Percentiles rank a stretch among this genome's conserved stretches.
Evolutionary conservation across 2,113 vertebrate species (phyloP).

Genomic region (Megaleporinus macrocephalus): DNA sequence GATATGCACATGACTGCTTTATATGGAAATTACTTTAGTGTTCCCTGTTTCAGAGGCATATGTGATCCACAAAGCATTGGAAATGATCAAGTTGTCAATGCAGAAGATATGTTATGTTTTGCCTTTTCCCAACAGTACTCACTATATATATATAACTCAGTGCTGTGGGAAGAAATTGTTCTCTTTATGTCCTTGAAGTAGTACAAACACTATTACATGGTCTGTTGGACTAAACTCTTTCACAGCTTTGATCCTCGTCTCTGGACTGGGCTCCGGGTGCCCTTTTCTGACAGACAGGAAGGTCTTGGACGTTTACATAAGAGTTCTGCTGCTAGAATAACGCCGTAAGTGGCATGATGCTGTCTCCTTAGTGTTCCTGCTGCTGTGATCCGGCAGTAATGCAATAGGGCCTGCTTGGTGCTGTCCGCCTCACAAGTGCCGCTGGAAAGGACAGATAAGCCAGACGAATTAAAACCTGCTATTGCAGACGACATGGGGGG

Average conservation of each 20-base stretch:
- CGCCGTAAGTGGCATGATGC: not conserved
- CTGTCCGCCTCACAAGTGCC: not conserved
- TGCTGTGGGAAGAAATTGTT: not conserved
- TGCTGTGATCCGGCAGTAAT: not conserved
- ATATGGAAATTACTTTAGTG: not conserved
- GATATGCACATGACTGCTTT: not conserved
- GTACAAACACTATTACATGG: not conserved
- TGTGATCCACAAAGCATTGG: not conserved
- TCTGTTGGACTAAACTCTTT: not conserved
- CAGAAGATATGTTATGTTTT: not conserved
- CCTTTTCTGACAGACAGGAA: slow-evolving; percentile 22
- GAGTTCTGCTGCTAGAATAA: slow-evolving; percentile 1
- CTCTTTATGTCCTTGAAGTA: not conserved
- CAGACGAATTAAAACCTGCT: not conserved
- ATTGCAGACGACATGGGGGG: not conserved
- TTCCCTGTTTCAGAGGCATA: not conserved
- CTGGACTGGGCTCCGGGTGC: not conserved
- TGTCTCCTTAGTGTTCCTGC: not conserved
- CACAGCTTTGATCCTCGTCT: not conserved
- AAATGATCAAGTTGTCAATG: not conserved
- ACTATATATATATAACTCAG: not conserved
- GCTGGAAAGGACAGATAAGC: slow-evolving; percentile 13
- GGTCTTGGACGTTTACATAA: slow-evolving; percentile 6
- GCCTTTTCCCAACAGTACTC: not conserved
- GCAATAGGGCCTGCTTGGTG: not conserved